These are phyloP conservation scores for Halcyon malimbica DNA, from an alignment of 2,113 vertebrate species.

Conservation along the genomic window DNA sequence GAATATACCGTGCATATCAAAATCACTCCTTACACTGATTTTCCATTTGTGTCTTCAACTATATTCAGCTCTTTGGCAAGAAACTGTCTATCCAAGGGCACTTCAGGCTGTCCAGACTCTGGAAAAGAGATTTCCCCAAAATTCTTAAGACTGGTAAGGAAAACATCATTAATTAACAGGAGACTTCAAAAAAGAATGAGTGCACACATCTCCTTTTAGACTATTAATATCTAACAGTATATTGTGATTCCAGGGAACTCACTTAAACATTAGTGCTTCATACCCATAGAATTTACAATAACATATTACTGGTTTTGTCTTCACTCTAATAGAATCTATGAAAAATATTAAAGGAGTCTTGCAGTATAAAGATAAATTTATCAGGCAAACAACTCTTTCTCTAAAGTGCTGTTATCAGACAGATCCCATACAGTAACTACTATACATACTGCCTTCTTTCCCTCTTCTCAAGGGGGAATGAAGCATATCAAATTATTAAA, in stretches of 20 bases:
- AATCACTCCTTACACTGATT: slow-evolving; percentile 84
- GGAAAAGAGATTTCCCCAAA: slow-evolving; percentile 24
- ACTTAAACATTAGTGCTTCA: not conserved
- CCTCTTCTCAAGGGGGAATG: not conserved
- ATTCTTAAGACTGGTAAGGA: slow-evolving; percentile 10
- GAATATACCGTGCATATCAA: not conserved
- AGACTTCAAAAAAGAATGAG: not conserved
- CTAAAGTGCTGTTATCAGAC: not conserved
- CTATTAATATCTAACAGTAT: not conserved
- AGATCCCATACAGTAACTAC: not conserved
- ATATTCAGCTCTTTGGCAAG: slow-evolving; percentile 88
- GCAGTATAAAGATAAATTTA: not conserved
- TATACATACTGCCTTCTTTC: not conserved
- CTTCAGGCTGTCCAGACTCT: slow-evolving; percentile 92
- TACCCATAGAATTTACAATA: not conserved
- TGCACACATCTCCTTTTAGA: not conserved
- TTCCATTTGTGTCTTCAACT: slow-evolving; percentile 83
- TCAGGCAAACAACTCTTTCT: not conserved
- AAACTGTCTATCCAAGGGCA: slow-evolving; percentile 90
- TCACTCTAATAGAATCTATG: not conserved
- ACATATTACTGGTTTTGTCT: not conserved
- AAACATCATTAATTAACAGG: not conserved
- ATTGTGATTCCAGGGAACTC: not conserved
- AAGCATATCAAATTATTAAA: not conserved
- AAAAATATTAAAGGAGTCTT: not conserved